These are phyloP conservation scores for Elaeidobius kamerunicus DNA, from an alignment of 2,888 invertebrate genomes.

Conservation along the genomic window DNA sequence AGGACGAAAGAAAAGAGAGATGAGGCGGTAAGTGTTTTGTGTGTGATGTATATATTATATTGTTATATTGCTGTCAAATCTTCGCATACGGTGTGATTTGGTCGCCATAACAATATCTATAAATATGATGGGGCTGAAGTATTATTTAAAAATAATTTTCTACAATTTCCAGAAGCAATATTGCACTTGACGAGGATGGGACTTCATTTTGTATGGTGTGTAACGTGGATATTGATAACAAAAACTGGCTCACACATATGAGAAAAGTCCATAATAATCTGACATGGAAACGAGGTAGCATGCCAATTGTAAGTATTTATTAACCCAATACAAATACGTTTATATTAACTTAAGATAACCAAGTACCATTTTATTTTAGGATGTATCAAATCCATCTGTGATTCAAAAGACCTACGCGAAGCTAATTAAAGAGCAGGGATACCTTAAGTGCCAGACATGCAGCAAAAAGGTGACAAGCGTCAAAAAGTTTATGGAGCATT, in stretches of 20 bases:
- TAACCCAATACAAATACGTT: neutral
- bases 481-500: slow-evolving; percentile 27
- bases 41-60: no score
- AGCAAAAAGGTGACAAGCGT: neutral
- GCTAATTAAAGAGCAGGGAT: slow-evolving; percentile 19
- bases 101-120: no score
- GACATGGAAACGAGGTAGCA: slow-evolving; percentile 56
- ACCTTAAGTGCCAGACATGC: slow-evolving; percentile 24
- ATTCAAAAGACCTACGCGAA: slow-evolving; percentile 26
- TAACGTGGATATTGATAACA: slow-evolving; percentile 44
- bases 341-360: neutral
- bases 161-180: no score
- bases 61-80: no score
- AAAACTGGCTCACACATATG: slow-evolving; percentile 55
- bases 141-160: no score
- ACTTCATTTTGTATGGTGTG: slow-evolving; percentile 52
- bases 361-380: slow-evolving; percentile 5
- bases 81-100: no score
- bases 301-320: slow-evolving; percentile 49
- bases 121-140: no score
- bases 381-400: slow-evolving; percentile 22
- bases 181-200: slow-evolving; percentile 19
- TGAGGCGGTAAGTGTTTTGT: no score
- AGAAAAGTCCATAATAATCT: slow-evolving; percentile 55
- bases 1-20: no score